These are phyloP conservation scores for Antedon mediterranea DNA, from an alignment of 53 echinoderm and acorn worm species.

Conservation along the genomic window DNA sequence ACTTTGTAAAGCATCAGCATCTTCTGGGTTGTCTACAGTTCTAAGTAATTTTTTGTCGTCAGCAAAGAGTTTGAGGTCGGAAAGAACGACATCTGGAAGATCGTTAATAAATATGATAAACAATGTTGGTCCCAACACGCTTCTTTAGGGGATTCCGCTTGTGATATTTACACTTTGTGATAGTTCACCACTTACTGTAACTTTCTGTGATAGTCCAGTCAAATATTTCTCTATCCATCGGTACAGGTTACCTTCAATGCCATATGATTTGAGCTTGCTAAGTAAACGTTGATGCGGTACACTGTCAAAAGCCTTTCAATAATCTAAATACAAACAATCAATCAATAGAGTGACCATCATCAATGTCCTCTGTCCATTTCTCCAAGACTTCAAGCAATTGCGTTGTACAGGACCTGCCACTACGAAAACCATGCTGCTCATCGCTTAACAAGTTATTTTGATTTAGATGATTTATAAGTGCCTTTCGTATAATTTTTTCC, in stretches of 20 bases:
- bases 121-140: too few relatives aligned
- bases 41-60: conserved; percentile 3
- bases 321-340: conserved; percentile 16
- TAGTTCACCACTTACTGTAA: neutral
- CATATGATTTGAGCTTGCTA: conserved; percentile 4
- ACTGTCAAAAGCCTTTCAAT: conserved; percentile 13
- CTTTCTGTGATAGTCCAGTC: conserved; percentile 1
- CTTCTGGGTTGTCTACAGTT: neutral
- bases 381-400: too few relatives aligned
- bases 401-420: neutral
- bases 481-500: too few relatives aligned
- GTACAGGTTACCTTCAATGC: neutral
- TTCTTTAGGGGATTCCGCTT: conserved; percentile 18
- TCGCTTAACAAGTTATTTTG: conserved; percentile 6
- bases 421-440: too few relatives aligned
- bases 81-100: conserved; percentile 5
- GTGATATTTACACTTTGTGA: neutral
- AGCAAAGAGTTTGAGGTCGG: neutral
- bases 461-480: too few relatives aligned
- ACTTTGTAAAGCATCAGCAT: neutral
- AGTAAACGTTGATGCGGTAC: conserved; percentile 11
- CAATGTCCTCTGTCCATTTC: too few relatives aligned
- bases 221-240: conserved; percentile 6
- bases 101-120: neutral
- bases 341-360: too few relatives aligned